Evolutionary conservation across 2,888 invertebrate genomes (phyloP).

Genomic region (Hermodice carunculata): DNA sequence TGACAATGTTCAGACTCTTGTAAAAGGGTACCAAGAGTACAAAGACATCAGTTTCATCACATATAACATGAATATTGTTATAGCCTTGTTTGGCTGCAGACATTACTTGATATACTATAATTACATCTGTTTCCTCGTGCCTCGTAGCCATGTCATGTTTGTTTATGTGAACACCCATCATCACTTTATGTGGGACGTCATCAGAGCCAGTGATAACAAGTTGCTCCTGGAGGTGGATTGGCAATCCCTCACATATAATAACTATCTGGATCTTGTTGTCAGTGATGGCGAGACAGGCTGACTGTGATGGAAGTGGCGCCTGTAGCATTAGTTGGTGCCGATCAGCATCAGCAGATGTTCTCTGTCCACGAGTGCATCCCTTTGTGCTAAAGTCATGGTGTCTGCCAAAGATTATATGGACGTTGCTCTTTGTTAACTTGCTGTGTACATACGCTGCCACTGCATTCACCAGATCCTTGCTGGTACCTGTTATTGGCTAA

Average conservation of each 20-base stretch:
- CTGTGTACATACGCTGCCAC: neutral
- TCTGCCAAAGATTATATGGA: neutral
- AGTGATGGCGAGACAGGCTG: too few relatives aligned
- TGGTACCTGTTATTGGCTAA: too few relatives aligned
- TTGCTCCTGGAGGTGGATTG: too few relatives aligned
- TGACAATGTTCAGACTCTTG: too few relatives aligned
- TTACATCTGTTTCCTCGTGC: neutral
- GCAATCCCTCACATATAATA: too few relatives aligned
- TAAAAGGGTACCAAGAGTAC: too few relatives aligned
- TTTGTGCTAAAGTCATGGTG: neutral
- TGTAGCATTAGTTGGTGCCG: too few relatives aligned
- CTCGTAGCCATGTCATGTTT: neutral
- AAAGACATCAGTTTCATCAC: too few relatives aligned
- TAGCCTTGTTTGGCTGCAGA: neutral
- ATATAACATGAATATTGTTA: neutral
- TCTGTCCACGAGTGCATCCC: neutral
- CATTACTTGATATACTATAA: neutral
- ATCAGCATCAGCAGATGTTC: neutral
- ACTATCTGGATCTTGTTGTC: too few relatives aligned
- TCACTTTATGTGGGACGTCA: too few relatives aligned
- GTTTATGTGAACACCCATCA: neutral
- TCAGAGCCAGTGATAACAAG: too few relatives aligned
- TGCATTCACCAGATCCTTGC: neutral
- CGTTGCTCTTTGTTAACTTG: neutral
- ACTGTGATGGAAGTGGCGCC: too few relatives aligned